Percentiles rank a stretch among this genome's conserved stretches.
Evolutionary conservation across 2,797 vertebrate species (phyloP).

Genomic region (Sebastes glaucus): DNA sequence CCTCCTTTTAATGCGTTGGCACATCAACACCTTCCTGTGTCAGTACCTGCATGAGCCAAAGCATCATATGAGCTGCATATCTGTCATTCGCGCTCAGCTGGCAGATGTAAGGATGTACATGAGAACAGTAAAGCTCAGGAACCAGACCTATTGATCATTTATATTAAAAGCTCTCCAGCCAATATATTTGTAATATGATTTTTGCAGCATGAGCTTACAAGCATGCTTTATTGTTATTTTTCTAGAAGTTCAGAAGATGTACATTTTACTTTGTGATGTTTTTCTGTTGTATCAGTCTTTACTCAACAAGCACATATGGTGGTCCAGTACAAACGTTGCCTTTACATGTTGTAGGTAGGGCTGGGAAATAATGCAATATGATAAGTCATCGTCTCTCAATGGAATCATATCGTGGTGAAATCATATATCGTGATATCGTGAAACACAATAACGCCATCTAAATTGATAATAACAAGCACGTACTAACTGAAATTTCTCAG

Average conservation of each 20-base stretch:
- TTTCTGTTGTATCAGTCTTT: neutral
- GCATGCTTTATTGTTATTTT: neutral
- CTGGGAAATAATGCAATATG: no score
- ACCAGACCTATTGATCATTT: slow-evolving; percentile 33
- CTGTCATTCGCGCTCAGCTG: slow-evolving; percentile 37
- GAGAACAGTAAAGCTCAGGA: slow-evolving; percentile 1
- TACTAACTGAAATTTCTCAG: no score
- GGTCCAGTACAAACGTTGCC: neutral
- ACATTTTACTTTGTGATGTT: neutral
- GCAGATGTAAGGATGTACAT: slow-evolving; percentile 29
- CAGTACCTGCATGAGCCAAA: slow-evolving; percentile 29
- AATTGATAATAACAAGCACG: no score
- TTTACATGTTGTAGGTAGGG: neutral
- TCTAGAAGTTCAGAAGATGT: neutral
- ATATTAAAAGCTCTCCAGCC: slow-evolving; percentile 31
- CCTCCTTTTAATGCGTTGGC: slow-evolving; percentile 44
- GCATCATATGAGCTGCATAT: slow-evolving; percentile 31
- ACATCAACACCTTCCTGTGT: slow-evolving; percentile 43
- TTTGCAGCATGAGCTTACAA: neutral
- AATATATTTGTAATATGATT: neutral
- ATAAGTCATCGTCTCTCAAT: no score
- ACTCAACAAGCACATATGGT: neutral
- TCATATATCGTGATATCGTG: no score
- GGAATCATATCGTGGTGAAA: no score
- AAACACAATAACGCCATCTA: no score